Percentiles rank a stretch among this genome's conserved stretches.
Conservation (phyloP, 1,140 invertebrate species). For the Maniola jurtina region DNA sequence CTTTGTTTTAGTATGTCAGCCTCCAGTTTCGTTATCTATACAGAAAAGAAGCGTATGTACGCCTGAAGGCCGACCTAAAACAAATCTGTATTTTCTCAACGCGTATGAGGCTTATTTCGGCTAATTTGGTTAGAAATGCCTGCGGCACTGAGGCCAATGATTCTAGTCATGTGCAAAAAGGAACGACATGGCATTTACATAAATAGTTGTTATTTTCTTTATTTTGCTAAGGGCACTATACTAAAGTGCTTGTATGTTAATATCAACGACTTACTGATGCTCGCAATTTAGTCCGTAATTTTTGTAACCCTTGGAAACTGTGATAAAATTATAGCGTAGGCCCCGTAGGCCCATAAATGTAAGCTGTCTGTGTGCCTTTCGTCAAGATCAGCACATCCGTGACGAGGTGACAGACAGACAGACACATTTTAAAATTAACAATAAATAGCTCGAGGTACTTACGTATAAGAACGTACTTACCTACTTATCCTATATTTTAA, state of each 20-base stretch:
- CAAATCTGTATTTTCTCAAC: constrained; percentile 12
- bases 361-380: no score
- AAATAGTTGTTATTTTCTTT: not conserved
- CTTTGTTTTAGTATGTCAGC: constrained; percentile 7
- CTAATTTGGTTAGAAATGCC: constrained; percentile 5
- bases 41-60: not conserved
- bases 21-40: constrained; percentile 23
- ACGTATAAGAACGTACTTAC: no score
- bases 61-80: constrained; percentile 11
- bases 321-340: no score
- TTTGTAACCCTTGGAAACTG: no score
- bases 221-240: not conserved
- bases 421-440: no score
- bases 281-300: no score
- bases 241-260: not conserved
- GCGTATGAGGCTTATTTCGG: constrained; percentile 5
- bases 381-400: no score
- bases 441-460: no score
- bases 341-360: no score
- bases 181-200: not conserved
- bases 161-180: not conserved
- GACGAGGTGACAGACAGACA: no score
- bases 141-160: constrained; percentile 6
- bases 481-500: no score
- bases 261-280: no score